These are phyloP conservation scores for Scaptomyza polygonia DNA, from an alignment of 2,888 invertebrate genomes.

Conservation along the genomic window DNA sequence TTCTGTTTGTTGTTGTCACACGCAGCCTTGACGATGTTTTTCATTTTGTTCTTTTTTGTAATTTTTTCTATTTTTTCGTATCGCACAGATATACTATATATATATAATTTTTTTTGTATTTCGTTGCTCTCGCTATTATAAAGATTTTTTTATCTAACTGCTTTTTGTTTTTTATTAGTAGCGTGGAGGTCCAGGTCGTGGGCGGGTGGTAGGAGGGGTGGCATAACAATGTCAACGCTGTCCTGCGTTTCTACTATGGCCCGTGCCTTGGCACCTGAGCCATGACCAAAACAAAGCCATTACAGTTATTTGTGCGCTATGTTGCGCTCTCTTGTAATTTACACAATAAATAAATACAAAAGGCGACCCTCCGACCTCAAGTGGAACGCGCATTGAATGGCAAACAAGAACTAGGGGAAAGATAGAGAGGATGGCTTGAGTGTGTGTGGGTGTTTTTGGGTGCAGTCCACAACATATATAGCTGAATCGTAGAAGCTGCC, in stretches of 20 bases:
- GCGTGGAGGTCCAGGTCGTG: constrained; percentile 20
- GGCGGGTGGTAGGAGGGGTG: not conserved
- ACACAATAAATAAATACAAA: constrained; percentile 78
- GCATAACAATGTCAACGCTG: constrained; percentile 63
- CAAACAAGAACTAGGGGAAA: constrained; percentile 10
- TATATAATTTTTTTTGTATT: constrained; percentile 17
- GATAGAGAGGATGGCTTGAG: too few relatives aligned
- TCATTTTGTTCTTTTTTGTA: constrained; percentile 2
- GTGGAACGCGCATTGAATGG: constrained; percentile 40
- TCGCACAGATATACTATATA: not conserved
- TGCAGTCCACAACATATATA: constrained; percentile 35
- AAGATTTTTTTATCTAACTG: constrained; percentile 78
- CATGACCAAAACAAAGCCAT: constrained; percentile 78
- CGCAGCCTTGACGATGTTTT: constrained; percentile 70
- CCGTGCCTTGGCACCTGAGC: constrained; percentile 70
- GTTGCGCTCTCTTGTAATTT: constrained; percentile 74
- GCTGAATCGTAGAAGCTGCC: constrained; percentile 25
- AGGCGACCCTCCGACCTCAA: constrained; percentile 52
- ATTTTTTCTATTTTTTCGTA: too few relatives aligned
- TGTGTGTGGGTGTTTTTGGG: not conserved
- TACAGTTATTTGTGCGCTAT: constrained; percentile 77
- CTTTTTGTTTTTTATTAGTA: constrained; percentile 66
- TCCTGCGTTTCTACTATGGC: constrained; percentile 59
- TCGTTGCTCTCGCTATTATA: constrained; percentile 62
- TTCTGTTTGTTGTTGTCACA: constrained; percentile 61